These are phyloP conservation scores for Pteruthius melanotis DNA, from an alignment of 2,113 vertebrate species.

Conservation along the genomic window DNA sequence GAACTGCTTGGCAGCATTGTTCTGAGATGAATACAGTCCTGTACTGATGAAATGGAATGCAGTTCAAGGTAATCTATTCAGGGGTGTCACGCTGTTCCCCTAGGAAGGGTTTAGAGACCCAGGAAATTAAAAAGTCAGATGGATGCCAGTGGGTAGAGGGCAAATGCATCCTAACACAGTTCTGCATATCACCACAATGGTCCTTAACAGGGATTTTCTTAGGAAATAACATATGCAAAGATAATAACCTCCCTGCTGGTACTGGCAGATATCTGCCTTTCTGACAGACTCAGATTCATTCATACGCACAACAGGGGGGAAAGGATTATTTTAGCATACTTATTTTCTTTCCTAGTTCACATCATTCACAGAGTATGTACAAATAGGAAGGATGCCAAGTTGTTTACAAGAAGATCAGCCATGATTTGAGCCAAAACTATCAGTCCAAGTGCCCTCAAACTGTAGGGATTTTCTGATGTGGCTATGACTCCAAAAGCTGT, in stretches of 20 bases:
- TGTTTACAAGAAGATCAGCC: slow-evolving; percentile 35
- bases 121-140: not conserved
- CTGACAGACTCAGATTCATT: not conserved
- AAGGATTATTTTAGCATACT: slow-evolving; percentile 21
- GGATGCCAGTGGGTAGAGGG: not conserved
- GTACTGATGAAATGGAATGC: not conserved
- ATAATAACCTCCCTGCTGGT: slow-evolving; percentile 21
- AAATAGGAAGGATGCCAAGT: slow-evolving; percentile 19
- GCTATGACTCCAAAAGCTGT: not conserved
- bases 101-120: not conserved
- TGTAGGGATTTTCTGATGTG: slow-evolving; percentile 4
- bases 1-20: not conserved
- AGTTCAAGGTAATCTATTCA: not conserved
- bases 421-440: not conserved
- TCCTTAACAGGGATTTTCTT: not conserved
- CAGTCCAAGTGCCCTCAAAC: not conserved
- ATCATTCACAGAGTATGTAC: not conserved
- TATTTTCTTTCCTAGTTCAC: slow-evolving; percentile 31
- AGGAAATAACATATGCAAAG: slow-evolving; percentile 30
- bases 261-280: slow-evolving; percentile 19
- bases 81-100: rapidly evolving
- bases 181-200: not conserved
- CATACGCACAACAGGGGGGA: not conserved
- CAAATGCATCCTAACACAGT: not conserved
- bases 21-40: not conserved